A percentile compares a stretch with the other conserved stretches of the same genome.
These are phyloP conservation scores for Athrips mouffetella DNA, from an alignment of 2,888 invertebrate genomes.

Conservation along the genomic window DNA sequence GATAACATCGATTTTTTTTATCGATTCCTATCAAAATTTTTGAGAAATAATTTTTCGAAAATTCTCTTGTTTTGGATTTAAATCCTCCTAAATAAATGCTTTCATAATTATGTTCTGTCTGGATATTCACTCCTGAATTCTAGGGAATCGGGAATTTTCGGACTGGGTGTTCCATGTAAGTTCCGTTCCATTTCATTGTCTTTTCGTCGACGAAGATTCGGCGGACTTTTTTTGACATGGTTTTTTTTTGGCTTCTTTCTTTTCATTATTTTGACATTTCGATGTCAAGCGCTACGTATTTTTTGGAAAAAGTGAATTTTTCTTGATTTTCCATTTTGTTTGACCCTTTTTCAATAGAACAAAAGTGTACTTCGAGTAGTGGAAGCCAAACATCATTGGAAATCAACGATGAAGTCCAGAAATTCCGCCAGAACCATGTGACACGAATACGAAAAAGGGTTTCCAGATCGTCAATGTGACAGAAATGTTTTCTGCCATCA, in stretches of 20 bases:
- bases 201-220: constrained; percentile 54
- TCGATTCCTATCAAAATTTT: no score
- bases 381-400: constrained; percentile 32
- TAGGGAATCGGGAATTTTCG: no score
- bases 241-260: constrained; percentile 75
- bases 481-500: constrained; percentile 78
- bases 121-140: no score
- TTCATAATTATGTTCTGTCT: no score
- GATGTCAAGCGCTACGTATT: constrained; percentile 78
- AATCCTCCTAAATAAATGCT: no score
- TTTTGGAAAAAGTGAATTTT: constrained; percentile 62
- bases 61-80: no score
- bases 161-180: no score
- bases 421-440: constrained; percentile 74
- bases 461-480: constrained; percentile 78
- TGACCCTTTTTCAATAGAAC: constrained; percentile 49
- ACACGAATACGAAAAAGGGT: constrained; percentile 78
- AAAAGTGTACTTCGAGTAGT: constrained; percentile 37
- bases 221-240: constrained; percentile 75
- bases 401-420: constrained; percentile 46
- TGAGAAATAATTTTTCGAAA: no score
- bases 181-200: background rate
- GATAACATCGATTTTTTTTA: no score
- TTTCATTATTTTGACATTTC: constrained; percentile 79
- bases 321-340: constrained; percentile 47